Base-by-base conservation (phyloP, 2,113 vertebrate species). In the Grallaria varia region DNA sequence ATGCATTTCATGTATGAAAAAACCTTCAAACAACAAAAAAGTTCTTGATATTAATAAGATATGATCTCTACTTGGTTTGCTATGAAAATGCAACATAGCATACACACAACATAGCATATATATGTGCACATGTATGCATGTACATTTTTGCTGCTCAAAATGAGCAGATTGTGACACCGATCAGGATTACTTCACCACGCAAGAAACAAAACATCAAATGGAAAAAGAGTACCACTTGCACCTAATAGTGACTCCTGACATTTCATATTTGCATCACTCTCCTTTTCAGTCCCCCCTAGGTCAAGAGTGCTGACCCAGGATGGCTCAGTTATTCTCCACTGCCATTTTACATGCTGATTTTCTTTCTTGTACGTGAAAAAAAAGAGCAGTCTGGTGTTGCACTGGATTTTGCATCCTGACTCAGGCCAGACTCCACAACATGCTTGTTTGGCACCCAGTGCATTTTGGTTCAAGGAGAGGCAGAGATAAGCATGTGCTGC, bases 141-240 rank as follows among this genome's bases (percentile, higher is more conserved):
- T 4, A 5, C 5, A 33, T 69, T 71, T 79, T 89, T 50, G 14
- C 74, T 73, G 87, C 94, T 93, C 82, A 91, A 93, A 95, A 89
- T 25, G 4, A 94, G 30, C 28, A 78, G 25, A 45, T 24, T 1
- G 4, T 53, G 42, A 63, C 42, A 63, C 37, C n/a, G 15, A 50
- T 50, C 19, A 72, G 33, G 16, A 84, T 82, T 68, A 44, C 22
- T 78, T 92, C 28, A 63, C 35, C 5, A 4, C 35, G 39, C 67
- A 82, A 84, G 27, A 66, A 84, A 6, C 15, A 44, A 86, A 89
- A n/a, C 6, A 79, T 49, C 52, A 72, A 60, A 52, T 35, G 14
- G 44, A 91, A 91, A 68, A 1, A 82, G 39, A 64, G 10, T 87
- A 82, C 60, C 31, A 60, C 39, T 79, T 59, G 44, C n/a, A 78